A percentile compares a stretch with the other conserved stretches of the same genome.
Conservation (phyloP, 1,140 invertebrate genomes). For the Orchestia grillus region DNA sequence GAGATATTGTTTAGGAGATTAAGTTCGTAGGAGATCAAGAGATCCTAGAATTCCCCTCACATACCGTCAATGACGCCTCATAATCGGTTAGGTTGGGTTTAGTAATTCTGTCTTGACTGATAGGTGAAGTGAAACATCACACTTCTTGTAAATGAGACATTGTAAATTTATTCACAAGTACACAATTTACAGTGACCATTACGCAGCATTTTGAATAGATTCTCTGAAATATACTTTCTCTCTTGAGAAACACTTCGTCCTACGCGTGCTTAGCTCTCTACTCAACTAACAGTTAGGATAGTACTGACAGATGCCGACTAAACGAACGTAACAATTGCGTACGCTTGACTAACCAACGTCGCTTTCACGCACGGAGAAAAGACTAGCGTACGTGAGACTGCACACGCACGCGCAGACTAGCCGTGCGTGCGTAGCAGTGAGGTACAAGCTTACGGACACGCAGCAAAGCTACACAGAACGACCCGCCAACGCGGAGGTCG, state of each 20-base stretch:
- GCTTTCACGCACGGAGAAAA: constrained; percentile 54
- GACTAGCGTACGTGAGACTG: constrained; percentile 45
- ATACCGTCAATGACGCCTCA: too few relatives aligned
- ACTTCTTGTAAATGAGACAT: constrained; percentile 70
- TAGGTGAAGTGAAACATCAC: constrained; percentile 26
- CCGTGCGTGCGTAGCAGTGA: constrained; percentile 35
- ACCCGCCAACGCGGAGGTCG: constrained; percentile 7
- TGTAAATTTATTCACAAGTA: constrained; percentile 71
- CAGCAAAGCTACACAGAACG: constrained; percentile 24
- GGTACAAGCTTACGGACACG: constrained; percentile 29
- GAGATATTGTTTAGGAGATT: too few relatives aligned
- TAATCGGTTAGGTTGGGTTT: too few relatives aligned
- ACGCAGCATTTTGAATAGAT: constrained; percentile 68
- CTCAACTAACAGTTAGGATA: constrained; percentile 48
- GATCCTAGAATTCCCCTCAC: too few relatives aligned
- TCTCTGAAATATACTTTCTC: constrained; percentile 67
- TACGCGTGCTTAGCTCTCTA: constrained; percentile 56
- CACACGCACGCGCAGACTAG: neutral
- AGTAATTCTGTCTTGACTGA: too few relatives aligned
- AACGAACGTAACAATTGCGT: constrained; percentile 47
- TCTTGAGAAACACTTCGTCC: constrained; percentile 52
- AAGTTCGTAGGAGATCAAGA: too few relatives aligned
- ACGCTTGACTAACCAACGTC: constrained; percentile 55
- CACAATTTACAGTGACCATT: constrained; percentile 71
- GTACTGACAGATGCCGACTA: constrained; percentile 54